Conservation (phyloP, 2,797 vertebrate species). For the Hybognathus amarus region DNA sequence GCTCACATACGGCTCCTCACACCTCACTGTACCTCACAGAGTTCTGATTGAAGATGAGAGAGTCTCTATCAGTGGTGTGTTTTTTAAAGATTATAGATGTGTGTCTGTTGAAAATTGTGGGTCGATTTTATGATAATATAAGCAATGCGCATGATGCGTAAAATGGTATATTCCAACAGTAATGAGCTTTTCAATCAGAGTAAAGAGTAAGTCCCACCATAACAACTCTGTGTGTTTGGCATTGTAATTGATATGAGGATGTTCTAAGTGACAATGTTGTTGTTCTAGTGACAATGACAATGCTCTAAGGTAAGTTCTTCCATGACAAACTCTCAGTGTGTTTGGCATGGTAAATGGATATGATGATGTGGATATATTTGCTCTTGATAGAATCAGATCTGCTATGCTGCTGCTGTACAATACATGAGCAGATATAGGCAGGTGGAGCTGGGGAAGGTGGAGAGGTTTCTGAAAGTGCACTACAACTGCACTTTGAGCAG, state of each 20-base stretch:
- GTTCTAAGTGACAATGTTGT: neutral
- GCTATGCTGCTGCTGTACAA: neutral
- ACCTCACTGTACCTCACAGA: neutral
- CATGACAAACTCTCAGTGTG: neutral
- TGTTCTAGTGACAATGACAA: neutral
- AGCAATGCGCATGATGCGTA: neutral
- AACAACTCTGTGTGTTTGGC: neutral
- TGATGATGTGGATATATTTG: neutral
- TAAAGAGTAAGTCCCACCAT: neutral
- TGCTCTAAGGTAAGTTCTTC: neutral
- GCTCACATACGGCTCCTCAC: neutral
- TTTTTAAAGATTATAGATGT: neutral
- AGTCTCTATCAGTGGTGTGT: neutral
- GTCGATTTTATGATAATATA: neutral
- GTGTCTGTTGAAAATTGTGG: neutral
- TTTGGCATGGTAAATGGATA: neutral
- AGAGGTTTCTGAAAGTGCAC: neutral
- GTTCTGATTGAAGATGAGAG: constrained; percentile 13
- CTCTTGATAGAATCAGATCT: neutral
- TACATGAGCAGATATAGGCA: neutral
- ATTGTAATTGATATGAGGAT: neutral
- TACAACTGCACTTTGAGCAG: neutral
- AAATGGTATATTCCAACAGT: neutral
- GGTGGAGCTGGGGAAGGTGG: neutral
- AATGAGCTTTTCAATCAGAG: neutral